Percentiles rank a stretch among this genome's conserved stretches.
Evolutionary conservation across 2,113 vertebrate species (phyloP).

Genomic region (Conger conger): DNA sequence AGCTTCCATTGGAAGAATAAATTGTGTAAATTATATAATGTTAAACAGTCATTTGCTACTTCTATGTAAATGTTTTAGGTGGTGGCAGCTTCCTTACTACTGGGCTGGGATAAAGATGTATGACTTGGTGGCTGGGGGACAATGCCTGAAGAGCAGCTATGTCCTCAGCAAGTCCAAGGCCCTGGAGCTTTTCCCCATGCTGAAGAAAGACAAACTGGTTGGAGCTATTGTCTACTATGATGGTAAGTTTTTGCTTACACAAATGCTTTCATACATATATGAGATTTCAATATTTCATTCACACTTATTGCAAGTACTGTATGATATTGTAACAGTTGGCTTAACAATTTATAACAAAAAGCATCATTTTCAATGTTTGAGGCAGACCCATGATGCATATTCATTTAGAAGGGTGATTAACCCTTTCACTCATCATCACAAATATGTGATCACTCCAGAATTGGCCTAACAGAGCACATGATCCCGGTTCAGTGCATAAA

Average conservation of each 20-base stretch:
- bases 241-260: slow-evolving; percentile 68
- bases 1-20: background rate
- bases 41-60: background rate
- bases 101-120: slow-evolving; percentile 97
- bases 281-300: no score
- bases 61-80: slow-evolving; percentile 63
- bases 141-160: slow-evolving; percentile 93
- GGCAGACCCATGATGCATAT: no score
- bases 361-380: no score
- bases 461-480: no score
- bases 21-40: background rate
- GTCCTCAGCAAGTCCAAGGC: slow-evolving; percentile 88
- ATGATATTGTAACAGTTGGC: no score
- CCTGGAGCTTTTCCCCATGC: slow-evolving; percentile 93
- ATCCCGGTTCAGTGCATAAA: no score
- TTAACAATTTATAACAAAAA: no score
- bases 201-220: slow-evolving; percentile 88
- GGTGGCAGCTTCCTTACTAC: slow-evolving; percentile 98
- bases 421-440: no score
- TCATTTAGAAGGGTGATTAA: no score
- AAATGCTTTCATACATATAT: background rate
- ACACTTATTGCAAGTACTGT: no score
- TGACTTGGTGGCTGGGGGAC: slow-evolving; percentile 88
- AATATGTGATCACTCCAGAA: no score
- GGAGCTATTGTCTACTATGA: slow-evolving; percentile 98